Conservation (phyloP, 2,888 invertebrate species). For the Lasioglossum oenotherae region DNA sequence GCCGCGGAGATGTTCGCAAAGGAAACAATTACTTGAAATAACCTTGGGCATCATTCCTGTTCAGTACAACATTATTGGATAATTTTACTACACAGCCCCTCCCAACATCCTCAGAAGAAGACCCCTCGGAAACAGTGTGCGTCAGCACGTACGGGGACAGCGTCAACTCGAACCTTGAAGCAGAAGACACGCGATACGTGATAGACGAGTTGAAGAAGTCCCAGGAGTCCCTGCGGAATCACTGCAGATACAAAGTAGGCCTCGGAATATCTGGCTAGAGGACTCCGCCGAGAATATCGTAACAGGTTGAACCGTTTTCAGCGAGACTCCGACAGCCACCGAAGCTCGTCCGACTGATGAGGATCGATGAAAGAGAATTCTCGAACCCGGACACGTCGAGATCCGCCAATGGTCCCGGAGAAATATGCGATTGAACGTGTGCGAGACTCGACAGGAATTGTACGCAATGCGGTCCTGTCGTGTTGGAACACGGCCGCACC, state of each 20-base stretch:
- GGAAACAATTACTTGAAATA: too few species aligned
- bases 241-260: constrained; percentile 63
- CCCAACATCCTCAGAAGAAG: constrained; percentile 56
- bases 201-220: constrained; percentile 76
- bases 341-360: constrained; percentile 43
- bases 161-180: constrained; percentile 72
- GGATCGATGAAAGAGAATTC: constrained; percentile 8
- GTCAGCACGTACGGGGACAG: constrained; percentile 74
- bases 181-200: constrained; percentile 77
- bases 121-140: constrained; percentile 64
- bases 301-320: constrained; percentile 11
- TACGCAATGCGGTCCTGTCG: constrained; percentile 66
- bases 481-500: constrained; percentile 30
- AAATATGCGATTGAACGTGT: constrained; percentile 22
- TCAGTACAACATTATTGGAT: too few species aligned
- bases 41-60: too few species aligned
- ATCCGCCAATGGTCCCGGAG: constrained; percentile 3
- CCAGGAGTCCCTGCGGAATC: constrained; percentile 70
- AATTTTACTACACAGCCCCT: constrained; percentile 51
- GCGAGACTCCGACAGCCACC: background rate
- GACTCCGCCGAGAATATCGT: too few species aligned
- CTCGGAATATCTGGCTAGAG: background rate
- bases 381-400: constrained; percentile 22
- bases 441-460: constrained; percentile 43
- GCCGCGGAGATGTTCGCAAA: too few species aligned